Conservation (phyloP, 1,140 invertebrate genomes). For the Lordiphosa collinella region DNA sequence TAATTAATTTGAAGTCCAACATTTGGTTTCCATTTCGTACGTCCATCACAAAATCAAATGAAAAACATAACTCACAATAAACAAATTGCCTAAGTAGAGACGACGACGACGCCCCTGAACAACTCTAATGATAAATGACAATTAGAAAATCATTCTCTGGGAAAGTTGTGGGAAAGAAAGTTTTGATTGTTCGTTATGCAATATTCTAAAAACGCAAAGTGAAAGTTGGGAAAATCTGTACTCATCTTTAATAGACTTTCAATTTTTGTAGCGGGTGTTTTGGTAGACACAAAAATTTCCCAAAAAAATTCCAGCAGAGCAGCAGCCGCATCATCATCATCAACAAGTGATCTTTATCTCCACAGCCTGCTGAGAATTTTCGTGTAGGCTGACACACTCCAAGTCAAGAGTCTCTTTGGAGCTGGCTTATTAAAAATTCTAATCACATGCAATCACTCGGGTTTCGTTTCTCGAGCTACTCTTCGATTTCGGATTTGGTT, state of each 20-base stretch:
- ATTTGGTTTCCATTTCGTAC: constrained; percentile 58
- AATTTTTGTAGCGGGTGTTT: constrained; percentile 47
- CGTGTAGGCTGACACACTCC: constrained; percentile 28
- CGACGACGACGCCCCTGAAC: neutral
- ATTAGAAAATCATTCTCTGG: constrained; percentile 39
- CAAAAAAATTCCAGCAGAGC: constrained; percentile 38
- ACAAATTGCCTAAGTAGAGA: neutral
- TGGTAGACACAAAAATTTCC: constrained; percentile 8
- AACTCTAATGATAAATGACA: constrained; percentile 56
- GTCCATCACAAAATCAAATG: constrained; percentile 62
- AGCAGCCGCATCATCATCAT: constrained; percentile 17
- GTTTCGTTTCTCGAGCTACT: constrained; percentile 14
- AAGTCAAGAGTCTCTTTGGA: constrained; percentile 19
- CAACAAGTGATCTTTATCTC: constrained; percentile 58
- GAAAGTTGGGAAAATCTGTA: constrained; percentile 46
- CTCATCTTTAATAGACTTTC: constrained; percentile 59
- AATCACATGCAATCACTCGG: constrained; percentile 65
- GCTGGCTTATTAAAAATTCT: constrained; percentile 71
- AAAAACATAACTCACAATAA: constrained; percentile 49
- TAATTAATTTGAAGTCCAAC: constrained; percentile 22
- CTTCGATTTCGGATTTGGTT: constrained; percentile 2
- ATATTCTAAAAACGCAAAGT: constrained; percentile 61
- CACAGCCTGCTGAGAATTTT: constrained; percentile 41
- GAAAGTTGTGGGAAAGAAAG: constrained; percentile 56
- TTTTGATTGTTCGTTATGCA: constrained; percentile 48